These are phyloP conservation scores for Silurus aristotelis DNA, from an alignment of 2,797 vertebrate genomes.

Conservation along the genomic window DNA sequence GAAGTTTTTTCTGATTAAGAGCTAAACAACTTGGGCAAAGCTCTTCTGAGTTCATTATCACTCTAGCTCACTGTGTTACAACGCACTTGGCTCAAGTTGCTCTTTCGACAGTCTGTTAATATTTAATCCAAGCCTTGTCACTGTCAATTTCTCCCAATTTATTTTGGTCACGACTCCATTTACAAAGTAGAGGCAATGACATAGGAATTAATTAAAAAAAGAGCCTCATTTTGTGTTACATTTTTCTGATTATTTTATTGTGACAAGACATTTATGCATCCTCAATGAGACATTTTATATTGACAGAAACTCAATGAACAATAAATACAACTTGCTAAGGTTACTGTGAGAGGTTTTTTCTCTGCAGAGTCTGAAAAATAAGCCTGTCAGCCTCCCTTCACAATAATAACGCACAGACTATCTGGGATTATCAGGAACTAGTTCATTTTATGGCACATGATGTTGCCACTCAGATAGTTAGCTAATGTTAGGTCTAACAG, in stretches of 20 bases:
- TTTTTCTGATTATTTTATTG: slow-evolving; percentile 56
- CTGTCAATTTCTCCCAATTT: slow-evolving; percentile 54
- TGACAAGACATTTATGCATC: slow-evolving; percentile 47
- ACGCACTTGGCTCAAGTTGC: neutral
- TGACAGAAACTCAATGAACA: slow-evolving; percentile 29
- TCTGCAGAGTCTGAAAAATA: neutral
- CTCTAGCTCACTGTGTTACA: neutral
- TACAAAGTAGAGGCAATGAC: slow-evolving; percentile 17
- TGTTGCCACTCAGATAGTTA: neutral
- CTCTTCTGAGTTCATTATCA: neutral
- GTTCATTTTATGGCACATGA: neutral
- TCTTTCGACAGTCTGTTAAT: slow-evolving; percentile 42
- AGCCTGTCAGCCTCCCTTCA: no score
- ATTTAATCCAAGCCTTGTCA: slow-evolving; percentile 56
- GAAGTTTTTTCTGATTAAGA: neutral
- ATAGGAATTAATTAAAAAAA: slow-evolving; percentile 52
- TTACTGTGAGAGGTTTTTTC: slow-evolving; percentile 19
- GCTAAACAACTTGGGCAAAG: neutral
- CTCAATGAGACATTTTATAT: slow-evolving; percentile 28
- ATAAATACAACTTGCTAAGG: slow-evolving; percentile 20
- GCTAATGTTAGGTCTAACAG: neutral
- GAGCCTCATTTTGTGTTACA: slow-evolving; percentile 33
- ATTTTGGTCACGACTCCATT: slow-evolving; percentile 47
- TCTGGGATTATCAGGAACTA: neutral
- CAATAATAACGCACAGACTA: no score